phyloP scores from a whole-genome alignment of 2,797 vertebrate genomes.

The Galagoides demidoff region DNA sequence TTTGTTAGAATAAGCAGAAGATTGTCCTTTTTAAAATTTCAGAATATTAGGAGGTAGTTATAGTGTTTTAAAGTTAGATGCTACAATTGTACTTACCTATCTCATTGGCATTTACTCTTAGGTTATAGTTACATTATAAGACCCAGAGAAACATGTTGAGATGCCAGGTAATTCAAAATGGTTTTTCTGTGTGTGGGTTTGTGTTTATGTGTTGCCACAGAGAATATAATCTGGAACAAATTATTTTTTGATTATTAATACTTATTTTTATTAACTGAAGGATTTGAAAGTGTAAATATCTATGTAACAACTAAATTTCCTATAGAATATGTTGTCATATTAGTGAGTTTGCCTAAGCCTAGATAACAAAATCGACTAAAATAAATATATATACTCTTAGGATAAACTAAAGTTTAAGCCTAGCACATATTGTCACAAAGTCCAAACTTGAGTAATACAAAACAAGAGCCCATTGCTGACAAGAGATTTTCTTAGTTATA shows the following conservation, averaged over 20 bases:
- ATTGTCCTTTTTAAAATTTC: too few relatives aligned
- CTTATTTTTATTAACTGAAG: constrained; percentile 26
- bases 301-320: not conserved
- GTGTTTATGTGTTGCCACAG: not conserved
- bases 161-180: not conserved
- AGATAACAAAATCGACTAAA: constrained; percentile 14
- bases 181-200: too few relatives aligned
- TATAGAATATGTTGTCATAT: not conserved
- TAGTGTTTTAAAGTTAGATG: constrained; percentile 16
- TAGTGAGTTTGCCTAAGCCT: not conserved
- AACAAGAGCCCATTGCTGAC: not conserved
- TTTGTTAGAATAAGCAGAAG: too few relatives aligned
- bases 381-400: not conserved
- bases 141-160: not conserved
- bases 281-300: not conserved
- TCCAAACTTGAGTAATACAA: constrained; percentile 30
- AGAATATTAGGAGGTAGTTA: too few relatives aligned
- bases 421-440: not conserved
- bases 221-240: not conserved
- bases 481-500: constrained; percentile 5
- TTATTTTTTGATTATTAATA: not conserved
- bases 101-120: not conserved
- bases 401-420: constrained; percentile 45
- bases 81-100: not conserved
- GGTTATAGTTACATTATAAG: not conserved